These are phyloP conservation scores for Strongylocentrotus purpuratus DNA, from an alignment of 35 echinoderm and acorn worm genomes.

Conservation along the genomic window DNA sequence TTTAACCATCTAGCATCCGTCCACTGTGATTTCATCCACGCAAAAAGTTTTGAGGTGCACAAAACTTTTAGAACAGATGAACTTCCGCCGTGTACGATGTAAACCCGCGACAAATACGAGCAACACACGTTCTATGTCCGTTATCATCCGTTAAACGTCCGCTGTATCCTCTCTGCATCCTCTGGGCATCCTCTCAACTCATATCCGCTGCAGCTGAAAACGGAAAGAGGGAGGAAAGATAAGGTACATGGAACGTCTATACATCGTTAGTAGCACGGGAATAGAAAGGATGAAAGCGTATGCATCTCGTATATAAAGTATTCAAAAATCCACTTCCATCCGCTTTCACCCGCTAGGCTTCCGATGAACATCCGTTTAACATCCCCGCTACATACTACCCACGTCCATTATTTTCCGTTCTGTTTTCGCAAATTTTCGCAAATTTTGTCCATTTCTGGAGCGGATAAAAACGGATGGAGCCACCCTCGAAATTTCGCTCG, in stretches of 20 bases:
- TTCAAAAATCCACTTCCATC: conserved; percentile 36
- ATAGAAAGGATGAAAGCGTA: conserved; percentile 32
- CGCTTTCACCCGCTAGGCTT: conserved; percentile 32
- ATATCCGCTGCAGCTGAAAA: too few relatives aligned
- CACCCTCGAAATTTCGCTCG: too few relatives aligned
- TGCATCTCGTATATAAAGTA: too few relatives aligned
- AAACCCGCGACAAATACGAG: too few relatives aligned
- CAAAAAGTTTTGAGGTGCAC: conserved; percentile 11
- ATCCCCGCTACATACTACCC: conserved; percentile 25
- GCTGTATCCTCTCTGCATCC: too few relatives aligned
- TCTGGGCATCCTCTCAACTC: too few relatives aligned
- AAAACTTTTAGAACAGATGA: neutral
- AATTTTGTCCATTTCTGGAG: neutral
- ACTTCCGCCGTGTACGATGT: too few relatives aligned
- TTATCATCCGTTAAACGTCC: too few relatives aligned
- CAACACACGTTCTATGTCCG: too few relatives aligned
- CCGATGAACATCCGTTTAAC: conserved; percentile 32
- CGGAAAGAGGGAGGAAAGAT: too few relatives aligned
- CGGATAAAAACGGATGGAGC: neutral
- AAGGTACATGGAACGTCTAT: too few relatives aligned
- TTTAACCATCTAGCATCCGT: conserved; percentile 33
- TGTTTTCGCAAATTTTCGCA: neutral
- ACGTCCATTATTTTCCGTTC: conserved; percentile 16
- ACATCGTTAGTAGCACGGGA: neutral
- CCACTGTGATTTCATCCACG: conserved; percentile 38